Percentiles rank a stretch among this genome's conserved stretches.
Evolutionary conservation across 1,140 invertebrate species (phyloP).

Genomic region (Bombus impatiens): DNA sequence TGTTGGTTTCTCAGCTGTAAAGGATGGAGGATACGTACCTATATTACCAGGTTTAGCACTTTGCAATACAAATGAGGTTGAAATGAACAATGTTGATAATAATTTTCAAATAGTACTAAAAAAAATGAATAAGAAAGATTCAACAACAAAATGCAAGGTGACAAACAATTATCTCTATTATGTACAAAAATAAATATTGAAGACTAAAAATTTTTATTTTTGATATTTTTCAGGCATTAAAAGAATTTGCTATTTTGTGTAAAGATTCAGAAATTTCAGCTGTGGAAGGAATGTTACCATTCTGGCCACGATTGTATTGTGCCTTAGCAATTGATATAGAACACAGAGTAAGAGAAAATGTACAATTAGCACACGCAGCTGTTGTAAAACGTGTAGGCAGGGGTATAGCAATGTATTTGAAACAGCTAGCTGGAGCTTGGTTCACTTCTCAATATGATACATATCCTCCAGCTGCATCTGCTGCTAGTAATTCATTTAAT

Average conservation of each 20-base stretch:
- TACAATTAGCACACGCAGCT: constrained; percentile 87
- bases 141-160: constrained; percentile 92
- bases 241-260: constrained; percentile 89
- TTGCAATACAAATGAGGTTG: constrained; percentile 82
- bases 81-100: constrained; percentile 83
- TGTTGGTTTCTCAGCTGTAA: constrained; percentile 86
- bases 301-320: constrained; percentile 91
- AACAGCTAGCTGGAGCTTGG: constrained; percentile 89
- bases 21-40: constrained; percentile 85
- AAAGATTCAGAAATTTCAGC: constrained; percentile 84
- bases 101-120: constrained; percentile 87
- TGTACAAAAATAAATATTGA: background rate
- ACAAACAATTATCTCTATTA: background rate
- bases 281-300: constrained; percentile 87
- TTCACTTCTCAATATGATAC: constrained; percentile 91
- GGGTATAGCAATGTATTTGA: constrained; percentile 90
- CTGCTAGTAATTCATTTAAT: constrained; percentile 88
- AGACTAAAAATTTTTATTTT: constrained; percentile 14
- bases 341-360: constrained; percentile 89
- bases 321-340: constrained; percentile 89
- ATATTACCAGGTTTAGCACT: constrained; percentile 83
- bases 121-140: constrained; percentile 93
- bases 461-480: constrained; percentile 89
- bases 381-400: constrained; percentile 87
- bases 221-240: constrained; percentile 85